A percentile compares a stretch with the other conserved stretches of the same genome.
phyloP scores from a whole-genome alignment of 2,113 vertebrate species.

The Pantherophis guttatus region DNA sequence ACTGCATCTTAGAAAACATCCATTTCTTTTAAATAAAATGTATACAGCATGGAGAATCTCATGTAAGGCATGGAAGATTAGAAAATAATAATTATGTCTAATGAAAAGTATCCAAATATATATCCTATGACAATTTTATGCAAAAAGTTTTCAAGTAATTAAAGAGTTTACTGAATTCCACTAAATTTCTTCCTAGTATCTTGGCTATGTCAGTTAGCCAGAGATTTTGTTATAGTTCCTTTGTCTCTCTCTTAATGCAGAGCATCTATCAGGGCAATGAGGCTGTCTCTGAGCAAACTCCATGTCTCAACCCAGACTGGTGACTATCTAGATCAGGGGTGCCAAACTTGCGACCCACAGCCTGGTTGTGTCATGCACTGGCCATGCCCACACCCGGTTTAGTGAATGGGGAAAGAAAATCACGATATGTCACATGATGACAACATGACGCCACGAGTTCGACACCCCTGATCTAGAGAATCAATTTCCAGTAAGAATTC shows the following conservation, averaged over 20 bases:
- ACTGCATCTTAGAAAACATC: background rate
- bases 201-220: background rate
- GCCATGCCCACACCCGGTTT: too few species aligned
- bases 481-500: background rate
- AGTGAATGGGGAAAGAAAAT: too few species aligned
- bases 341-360: too few species aligned
- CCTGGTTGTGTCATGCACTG: too few species aligned
- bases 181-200: background rate
- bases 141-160: background rate
- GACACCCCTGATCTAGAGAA: background rate
- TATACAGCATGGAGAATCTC: background rate
- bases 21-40: background rate
- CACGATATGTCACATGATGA: too few species aligned
- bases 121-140: background rate
- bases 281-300: background rate
- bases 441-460: too few species aligned
- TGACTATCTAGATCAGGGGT: background rate
- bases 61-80: background rate
- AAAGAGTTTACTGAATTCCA: background rate
- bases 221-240: background rate
- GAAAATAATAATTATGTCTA: background rate
- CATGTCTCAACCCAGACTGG: background rate
- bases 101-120: background rate
- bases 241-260: background rate
- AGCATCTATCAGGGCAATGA: background rate